A percentile compares a stretch with the other conserved stretches of the same genome.
Evolutionary conservation across 2,888 invertebrate genomes (phyloP).

Genomic region (Troides aeacus): DNA sequence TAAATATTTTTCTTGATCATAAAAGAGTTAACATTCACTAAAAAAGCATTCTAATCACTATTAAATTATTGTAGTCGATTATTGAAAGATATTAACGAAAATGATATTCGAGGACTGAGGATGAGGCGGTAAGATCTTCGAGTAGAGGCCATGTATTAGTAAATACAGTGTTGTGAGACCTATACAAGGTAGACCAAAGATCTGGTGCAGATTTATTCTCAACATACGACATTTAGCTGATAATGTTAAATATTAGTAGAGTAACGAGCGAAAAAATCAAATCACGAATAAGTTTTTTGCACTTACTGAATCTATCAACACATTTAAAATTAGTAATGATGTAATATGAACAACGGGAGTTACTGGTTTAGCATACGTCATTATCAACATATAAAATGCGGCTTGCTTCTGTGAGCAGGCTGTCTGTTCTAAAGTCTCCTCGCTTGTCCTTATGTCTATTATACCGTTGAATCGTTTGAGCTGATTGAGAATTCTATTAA

Average conservation of each 20-base stretch:
- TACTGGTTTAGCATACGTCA: slow-evolving; percentile 23
- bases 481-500: slow-evolving; percentile 71
- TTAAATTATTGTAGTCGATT: too few species aligned
- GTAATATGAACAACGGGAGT: slow-evolving; percentile 27
- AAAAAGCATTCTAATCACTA: too few species aligned
- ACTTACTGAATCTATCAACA: slow-evolving; percentile 3
- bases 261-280: slow-evolving; percentile 2
- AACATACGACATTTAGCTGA: too few species aligned
- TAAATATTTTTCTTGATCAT: too few species aligned
- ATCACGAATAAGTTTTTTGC: slow-evolving; percentile 8
- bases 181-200: too few species aligned
- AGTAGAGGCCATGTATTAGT: too few species aligned
- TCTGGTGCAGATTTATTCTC: too few species aligned
- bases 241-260: not conserved
- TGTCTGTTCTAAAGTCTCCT: slow-evolving; percentile 49
- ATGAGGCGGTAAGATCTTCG: too few species aligned
- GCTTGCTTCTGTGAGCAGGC: slow-evolving; percentile 20
- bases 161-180: too few species aligned
- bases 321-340: slow-evolving; percentile 30
- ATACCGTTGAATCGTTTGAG: slow-evolving; percentile 58
- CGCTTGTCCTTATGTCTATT: slow-evolving; percentile 50
- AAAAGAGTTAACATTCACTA: too few species aligned
- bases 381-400: slow-evolving; percentile 11
- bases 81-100: too few species aligned
- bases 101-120: too few species aligned